phyloP scores from a whole-genome alignment of 2,113 vertebrate genomes.

The Prunella himalayana region DNA sequence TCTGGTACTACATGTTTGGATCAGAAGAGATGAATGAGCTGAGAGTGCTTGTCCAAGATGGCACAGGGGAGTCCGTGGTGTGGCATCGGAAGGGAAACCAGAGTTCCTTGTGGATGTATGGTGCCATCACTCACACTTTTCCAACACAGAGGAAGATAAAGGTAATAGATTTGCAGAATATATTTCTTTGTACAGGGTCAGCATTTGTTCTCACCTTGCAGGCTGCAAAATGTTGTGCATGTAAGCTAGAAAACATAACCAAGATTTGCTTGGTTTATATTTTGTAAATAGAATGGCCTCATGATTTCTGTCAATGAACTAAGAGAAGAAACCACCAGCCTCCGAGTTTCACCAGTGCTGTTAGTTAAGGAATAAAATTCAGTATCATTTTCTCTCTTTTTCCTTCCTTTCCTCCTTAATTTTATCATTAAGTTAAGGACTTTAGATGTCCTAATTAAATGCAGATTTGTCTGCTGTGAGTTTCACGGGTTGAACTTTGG shows the following conservation, averaged over 20 bases:
- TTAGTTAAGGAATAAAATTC: not conserved
- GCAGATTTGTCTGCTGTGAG: not conserved
- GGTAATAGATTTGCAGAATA: constrained; percentile 65
- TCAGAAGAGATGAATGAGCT: constrained; percentile 68
- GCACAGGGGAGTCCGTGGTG: constrained; percentile 5
- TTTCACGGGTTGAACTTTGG: not conserved
- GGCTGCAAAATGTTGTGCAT: not conserved
- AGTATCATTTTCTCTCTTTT: not conserved
- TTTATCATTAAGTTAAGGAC: not conserved
- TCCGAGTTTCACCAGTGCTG: not conserved
- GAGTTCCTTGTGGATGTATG: constrained; percentile 72
- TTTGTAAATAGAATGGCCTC: not conserved
- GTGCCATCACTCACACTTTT: constrained; percentile 60
- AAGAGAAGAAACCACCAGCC: not conserved
- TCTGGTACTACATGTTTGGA: constrained; percentile 80
- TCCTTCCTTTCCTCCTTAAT: not conserved
- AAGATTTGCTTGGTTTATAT: not conserved
- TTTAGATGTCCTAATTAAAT: not conserved
- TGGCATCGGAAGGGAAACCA: constrained; percentile 71
- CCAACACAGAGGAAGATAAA: constrained; percentile 47
- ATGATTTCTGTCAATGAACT: not conserved
- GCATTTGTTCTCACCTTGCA: not conserved
- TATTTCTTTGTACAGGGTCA: not conserved
- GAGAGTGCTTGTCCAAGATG: constrained; percentile 63
- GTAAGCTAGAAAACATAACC: not conserved